phyloP scores from a whole-genome alignment of 2,113 vertebrate species.

The Marmota monax region DNA sequence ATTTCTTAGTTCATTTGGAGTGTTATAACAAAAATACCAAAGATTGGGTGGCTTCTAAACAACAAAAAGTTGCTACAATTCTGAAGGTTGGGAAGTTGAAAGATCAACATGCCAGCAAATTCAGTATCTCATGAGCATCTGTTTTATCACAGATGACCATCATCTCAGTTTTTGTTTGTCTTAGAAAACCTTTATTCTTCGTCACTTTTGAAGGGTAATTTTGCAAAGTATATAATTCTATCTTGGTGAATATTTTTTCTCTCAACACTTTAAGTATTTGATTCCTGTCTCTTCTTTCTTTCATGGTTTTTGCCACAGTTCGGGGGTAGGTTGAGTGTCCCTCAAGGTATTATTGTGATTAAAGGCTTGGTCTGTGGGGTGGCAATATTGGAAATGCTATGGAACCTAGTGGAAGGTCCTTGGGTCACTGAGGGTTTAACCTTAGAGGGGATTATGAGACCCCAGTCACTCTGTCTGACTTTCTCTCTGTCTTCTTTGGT shows the following conservation, averaged over 20 bases:
- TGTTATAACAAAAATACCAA: too few species aligned
- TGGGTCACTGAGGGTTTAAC: neutral
- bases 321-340: neutral
- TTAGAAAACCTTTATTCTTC: neutral
- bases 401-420: neutral
- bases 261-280: neutral
- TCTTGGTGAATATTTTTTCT: neutral
- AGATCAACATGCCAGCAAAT: neutral
- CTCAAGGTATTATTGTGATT: neutral
- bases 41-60: too few species aligned
- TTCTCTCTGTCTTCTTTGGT: neutral
- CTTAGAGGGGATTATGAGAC: neutral
- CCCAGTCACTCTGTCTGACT: too few species aligned
- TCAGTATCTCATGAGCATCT: neutral
- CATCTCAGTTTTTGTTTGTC: neutral
- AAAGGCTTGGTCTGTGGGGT: neutral
- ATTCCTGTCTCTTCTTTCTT: neutral
- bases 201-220: neutral
- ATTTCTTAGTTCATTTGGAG: neutral
- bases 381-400: neutral
- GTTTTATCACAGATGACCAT: neutral
- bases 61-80: too few species aligned
- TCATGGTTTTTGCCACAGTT: neutral
- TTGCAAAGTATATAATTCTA: neutral
- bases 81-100: neutral